Evolutionary conservation across 2,888 invertebrate species (phyloP).

Genomic region (Gnatocerus cornutus): DNA sequence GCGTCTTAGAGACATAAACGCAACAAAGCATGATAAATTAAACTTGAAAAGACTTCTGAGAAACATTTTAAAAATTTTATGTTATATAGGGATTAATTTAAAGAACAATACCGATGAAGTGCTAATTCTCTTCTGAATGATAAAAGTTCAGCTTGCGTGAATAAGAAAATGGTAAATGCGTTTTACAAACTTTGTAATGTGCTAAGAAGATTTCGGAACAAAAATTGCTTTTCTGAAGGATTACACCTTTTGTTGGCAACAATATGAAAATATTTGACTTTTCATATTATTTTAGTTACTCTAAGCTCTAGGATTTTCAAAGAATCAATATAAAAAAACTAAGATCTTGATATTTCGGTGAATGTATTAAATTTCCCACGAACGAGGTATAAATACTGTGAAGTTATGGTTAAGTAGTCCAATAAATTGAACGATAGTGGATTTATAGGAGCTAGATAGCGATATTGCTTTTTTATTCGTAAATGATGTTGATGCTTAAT

Average conservation of each 20-base stretch:
- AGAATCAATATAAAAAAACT: background rate
- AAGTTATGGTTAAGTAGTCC: conserved; percentile 29
- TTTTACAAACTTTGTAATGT: background rate
- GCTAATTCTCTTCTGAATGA: conserved; percentile 19
- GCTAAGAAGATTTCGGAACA: background rate
- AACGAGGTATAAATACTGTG: conserved; percentile 12
- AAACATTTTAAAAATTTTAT: conserved; percentile 25
- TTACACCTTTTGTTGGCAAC: too few species aligned
- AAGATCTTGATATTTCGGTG: background rate
- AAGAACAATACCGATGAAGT: conserved; percentile 27
- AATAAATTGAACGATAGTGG: conserved; percentile 13
- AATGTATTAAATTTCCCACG: conserved; percentile 1
- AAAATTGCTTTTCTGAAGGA: too few species aligned
- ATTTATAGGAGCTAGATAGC: conserved; percentile 18
- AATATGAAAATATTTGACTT: background rate
- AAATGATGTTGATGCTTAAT: too few species aligned
- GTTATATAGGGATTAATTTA: conserved; percentile 11
- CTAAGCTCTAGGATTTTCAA: too few species aligned
- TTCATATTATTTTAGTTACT: background rate
- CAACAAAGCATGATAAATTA: conserved; percentile 37
- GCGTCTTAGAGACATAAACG: conserved; percentile 23
- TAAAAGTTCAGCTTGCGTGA: conserved; percentile 4
- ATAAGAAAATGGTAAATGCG: background rate
- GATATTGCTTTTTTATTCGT: background rate
- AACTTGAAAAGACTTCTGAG: conserved; percentile 33